Conservation (phyloP, 2,113 vertebrate species). For the Pseudorhombus dupliciocellatus region DNA sequence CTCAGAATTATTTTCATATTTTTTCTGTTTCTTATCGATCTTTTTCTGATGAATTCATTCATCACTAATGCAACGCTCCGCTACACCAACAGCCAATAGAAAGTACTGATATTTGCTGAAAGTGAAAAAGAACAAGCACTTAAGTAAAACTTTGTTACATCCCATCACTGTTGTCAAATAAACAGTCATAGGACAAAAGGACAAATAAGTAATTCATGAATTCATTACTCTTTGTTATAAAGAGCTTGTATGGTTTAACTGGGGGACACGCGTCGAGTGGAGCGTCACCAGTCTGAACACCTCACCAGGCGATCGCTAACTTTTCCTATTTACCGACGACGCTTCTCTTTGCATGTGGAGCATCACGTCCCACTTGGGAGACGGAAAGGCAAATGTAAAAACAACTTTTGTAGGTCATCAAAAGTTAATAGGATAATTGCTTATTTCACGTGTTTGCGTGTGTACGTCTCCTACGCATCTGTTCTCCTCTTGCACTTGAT, state of each 20-base stretch:
- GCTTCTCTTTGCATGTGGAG: conserved; percentile 20
- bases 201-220: background rate
- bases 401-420: conserved; percentile 75
- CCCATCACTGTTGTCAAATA: no score
- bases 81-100: no score
- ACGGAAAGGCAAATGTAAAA: conserved; percentile 32
- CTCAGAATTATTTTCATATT: no score
- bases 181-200: background rate
- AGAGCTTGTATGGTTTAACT: background rate
- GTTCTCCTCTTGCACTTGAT: conserved; percentile 43
- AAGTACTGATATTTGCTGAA: no score
- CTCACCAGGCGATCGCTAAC: conserved; percentile 23
- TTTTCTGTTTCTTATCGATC: no score
- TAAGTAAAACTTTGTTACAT: background rate
- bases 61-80: background rate
- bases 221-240: no score
- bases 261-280: background rate
- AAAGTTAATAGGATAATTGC: conserved; percentile 78
- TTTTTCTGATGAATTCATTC: background rate
- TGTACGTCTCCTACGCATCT: conserved; percentile 18
- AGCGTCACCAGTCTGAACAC: conserved; percentile 15
- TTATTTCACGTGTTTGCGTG: conserved; percentile 61
- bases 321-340: conserved; percentile 56
- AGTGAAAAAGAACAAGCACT: background rate
- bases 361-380: conserved; percentile 39